Conservation (phyloP, 2,797 vertebrate species). For the Leucoraja ocellata region DNA sequence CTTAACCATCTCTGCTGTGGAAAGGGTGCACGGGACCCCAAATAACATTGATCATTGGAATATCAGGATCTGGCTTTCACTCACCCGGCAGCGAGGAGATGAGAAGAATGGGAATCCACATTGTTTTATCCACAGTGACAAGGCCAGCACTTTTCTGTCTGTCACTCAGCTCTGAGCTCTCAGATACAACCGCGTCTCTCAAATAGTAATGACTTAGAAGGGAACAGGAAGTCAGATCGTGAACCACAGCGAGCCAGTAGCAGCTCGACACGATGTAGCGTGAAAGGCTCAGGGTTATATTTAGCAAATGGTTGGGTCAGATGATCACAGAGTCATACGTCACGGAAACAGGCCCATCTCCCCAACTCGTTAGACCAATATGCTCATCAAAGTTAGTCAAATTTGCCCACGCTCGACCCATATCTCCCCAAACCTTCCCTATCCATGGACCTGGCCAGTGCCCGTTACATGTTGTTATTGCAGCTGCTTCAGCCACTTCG, state of each 20-base stretch:
- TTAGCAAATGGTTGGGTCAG: background rate
- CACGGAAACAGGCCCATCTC: too few species aligned
- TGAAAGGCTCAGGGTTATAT: background rate
- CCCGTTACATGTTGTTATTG: too few species aligned
- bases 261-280: too few species aligned
- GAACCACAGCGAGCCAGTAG: background rate
- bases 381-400: too few species aligned
- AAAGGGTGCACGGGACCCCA: background rate
- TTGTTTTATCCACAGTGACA: background rate
- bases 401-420: too few species aligned
- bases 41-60: background rate
- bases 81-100: background rate
- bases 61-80: background rate
- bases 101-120: background rate
- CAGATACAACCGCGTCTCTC: too few species aligned
- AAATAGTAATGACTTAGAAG: background rate
- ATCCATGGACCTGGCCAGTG: too few species aligned
- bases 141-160: background rate
- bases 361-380: too few species aligned
- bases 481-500: too few species aligned
- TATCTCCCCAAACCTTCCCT: too few species aligned
- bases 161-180: background rate
- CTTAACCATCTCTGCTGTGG: background rate
- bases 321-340: too few species aligned
- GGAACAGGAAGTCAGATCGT: background rate